phyloP scores from a whole-genome alignment of 2,888 invertebrate genomes.

The Sminthurides aquaticus region DNA sequence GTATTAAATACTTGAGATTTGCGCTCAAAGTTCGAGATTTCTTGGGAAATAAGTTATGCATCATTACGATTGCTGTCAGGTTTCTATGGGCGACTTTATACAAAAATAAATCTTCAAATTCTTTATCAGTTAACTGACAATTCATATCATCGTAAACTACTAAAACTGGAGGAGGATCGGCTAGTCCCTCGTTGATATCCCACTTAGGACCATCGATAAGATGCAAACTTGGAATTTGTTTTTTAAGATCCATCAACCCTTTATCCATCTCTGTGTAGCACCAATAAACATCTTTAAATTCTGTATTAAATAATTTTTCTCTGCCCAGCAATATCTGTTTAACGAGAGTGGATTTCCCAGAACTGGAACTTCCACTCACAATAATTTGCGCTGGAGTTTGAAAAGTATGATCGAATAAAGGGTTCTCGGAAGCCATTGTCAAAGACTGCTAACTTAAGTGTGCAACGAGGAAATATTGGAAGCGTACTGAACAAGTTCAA shows the following conservation, averaged over 20 bases:
- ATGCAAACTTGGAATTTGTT: neutral
- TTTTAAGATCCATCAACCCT: neutral
- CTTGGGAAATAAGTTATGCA: slow-evolving; percentile 3
- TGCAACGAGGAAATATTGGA: no score
- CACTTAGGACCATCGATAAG: neutral
- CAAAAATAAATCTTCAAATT: slow-evolving; percentile 10
- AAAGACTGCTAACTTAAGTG: no score
- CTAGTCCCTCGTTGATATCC: neutral
- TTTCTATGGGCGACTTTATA: slow-evolving; percentile 3
- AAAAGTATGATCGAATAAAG: no score
- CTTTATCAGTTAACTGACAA: neutral
- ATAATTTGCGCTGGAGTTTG: neutral
- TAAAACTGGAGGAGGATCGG: neutral
- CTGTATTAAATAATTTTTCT: neutral
- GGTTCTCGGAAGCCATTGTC: no score
- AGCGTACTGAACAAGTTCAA: neutral
- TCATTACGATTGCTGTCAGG: neutral
- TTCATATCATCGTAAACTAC: slow-evolving; percentile 8
- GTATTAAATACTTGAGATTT: neutral
- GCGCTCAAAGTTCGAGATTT: neutral
- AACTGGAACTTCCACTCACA: neutral
- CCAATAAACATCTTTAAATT: neutral
- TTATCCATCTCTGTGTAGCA: neutral
- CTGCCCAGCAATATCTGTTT: neutral
- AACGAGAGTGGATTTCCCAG: neutral